Evolutionary conservation across 1,140 invertebrate species (phyloP).

Genomic region (Hylyphantes graminicola): DNA sequence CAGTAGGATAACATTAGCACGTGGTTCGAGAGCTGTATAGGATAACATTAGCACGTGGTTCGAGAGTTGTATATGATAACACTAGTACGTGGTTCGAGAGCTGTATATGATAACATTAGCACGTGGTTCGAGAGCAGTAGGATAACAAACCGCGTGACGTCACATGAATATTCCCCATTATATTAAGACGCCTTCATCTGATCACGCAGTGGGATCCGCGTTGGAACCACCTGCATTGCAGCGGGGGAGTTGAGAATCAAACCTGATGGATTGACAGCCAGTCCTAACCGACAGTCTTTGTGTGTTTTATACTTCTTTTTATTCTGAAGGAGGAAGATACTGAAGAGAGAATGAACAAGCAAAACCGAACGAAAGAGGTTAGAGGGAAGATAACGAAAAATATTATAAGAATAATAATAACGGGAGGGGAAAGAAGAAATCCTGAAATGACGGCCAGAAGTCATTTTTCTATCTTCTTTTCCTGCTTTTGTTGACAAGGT

Average conservation of each 20-base stretch:
- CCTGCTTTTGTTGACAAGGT: constrained; percentile 50
- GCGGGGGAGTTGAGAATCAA: constrained; percentile 2
- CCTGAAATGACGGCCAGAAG: constrained; percentile 26
- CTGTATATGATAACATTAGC: too few species aligned
- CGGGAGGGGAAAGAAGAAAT: constrained; percentile 7
- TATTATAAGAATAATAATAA: constrained; percentile 23
- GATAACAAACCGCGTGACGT: too few species aligned
- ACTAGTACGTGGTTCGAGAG: too few species aligned
- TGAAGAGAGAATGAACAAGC: constrained; percentile 27
- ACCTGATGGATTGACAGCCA: constrained; percentile 22
- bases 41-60: too few species aligned
- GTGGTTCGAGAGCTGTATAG: too few species aligned
- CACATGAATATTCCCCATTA: too few species aligned
- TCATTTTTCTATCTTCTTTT: constrained; percentile 57
- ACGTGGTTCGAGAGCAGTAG: too few species aligned
- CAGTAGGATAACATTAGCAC: too few species aligned
- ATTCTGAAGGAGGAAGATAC: neutral
- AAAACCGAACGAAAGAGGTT: constrained; percentile 45
- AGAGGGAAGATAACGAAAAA: constrained; percentile 30
- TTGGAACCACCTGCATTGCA: too few species aligned
- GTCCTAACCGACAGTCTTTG: constrained; percentile 17
- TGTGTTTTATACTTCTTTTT: neutral
- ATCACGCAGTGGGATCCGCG: too few species aligned
- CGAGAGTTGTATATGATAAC: too few species aligned
- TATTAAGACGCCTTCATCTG: too few species aligned